Percentiles rank a stretch among this genome's conserved stretches.
Conservation (phyloP, 2,797 vertebrate genomes). For the Melanotaenia nigrans region DNA sequence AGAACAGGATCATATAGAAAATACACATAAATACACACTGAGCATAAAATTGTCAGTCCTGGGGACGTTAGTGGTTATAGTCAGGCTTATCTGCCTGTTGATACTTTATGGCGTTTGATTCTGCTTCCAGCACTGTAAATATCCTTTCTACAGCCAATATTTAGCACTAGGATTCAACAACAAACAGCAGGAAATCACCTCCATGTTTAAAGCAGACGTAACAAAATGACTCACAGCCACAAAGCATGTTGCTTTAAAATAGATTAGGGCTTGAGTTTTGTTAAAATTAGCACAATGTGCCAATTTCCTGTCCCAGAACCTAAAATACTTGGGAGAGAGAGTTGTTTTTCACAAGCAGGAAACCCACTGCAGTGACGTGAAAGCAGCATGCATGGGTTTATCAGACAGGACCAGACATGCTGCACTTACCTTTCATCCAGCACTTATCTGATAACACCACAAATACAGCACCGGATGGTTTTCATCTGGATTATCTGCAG, state of each 20-base stretch:
- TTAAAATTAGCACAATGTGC: constrained; percentile 11
- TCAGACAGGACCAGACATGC: background rate
- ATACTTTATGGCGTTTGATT: no score
- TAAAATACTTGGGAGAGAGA: constrained; percentile 7
- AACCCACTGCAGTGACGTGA: constrained; percentile 4
- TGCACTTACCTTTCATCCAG: background rate
- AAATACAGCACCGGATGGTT: background rate
- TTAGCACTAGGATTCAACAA: background rate
- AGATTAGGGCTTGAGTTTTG: constrained; percentile 3
- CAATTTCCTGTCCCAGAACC: constrained; percentile 1
- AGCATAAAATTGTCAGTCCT: background rate
- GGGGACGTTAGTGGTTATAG: no score
- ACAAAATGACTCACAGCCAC: background rate
- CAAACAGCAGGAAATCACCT: background rate
- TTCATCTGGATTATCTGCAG: constrained; percentile 12
- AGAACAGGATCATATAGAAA: constrained; percentile 4
- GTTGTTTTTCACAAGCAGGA: background rate
- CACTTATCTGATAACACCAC: background rate
- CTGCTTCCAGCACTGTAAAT: background rate
- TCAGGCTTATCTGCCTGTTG: no score
- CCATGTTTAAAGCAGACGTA: background rate
- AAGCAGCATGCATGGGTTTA: background rate
- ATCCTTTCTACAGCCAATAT: background rate
- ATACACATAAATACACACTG: constrained; percentile 2
- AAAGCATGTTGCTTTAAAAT: background rate